These are phyloP conservation scores for Entomyzon cyanotis DNA, from an alignment of 2,113 vertebrate genomes.

Conservation along the genomic window DNA sequence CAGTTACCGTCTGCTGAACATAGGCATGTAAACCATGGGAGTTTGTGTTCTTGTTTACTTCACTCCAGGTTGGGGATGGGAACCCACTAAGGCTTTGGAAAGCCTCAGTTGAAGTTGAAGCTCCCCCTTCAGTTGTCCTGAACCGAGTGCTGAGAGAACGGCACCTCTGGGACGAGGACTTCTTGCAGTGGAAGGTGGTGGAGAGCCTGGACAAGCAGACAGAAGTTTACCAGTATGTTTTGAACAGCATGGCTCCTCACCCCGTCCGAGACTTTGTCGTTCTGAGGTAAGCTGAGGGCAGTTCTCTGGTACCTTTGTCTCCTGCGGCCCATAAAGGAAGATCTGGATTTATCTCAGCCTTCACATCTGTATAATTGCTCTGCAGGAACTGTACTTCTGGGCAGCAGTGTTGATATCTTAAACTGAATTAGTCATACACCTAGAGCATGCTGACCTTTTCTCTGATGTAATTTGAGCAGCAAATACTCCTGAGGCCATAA, in stretches of 20 bases:
- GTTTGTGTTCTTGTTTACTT: neutral
- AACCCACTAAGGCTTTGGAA: slow-evolving; percentile 91
- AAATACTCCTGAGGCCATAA: slow-evolving; percentile 42
- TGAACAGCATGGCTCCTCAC: slow-evolving; percentile 94
- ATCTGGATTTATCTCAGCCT: neutral
- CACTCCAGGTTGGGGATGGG: slow-evolving; percentile 88
- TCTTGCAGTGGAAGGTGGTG: slow-evolving; percentile 94
- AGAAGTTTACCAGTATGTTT: slow-evolving; percentile 91
- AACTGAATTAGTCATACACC: slow-evolving; percentile 10
- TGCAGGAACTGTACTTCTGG: neutral
- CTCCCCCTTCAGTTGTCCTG: slow-evolving; percentile 91
- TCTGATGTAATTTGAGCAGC: slow-evolving; percentile 27
- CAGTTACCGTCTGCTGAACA: neutral
- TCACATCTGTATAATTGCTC: neutral
- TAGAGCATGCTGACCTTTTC: neutral
- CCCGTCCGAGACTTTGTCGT: slow-evolving; percentile 91
- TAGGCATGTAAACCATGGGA: neutral
- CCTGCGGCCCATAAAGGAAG: neutral
- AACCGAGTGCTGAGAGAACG: slow-evolving; percentile 93
- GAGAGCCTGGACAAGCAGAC: slow-evolving; percentile 92
- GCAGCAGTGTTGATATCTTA: slow-evolving; percentile 1
- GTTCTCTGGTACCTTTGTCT: neutral
- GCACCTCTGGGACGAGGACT: slow-evolving; percentile 95
- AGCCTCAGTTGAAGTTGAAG: slow-evolving; percentile 92
- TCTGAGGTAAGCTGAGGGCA: slow-evolving; percentile 81